phyloP scores from a whole-genome alignment of 2,797 vertebrate genomes.

The Rhinoraja longicauda region DNA sequence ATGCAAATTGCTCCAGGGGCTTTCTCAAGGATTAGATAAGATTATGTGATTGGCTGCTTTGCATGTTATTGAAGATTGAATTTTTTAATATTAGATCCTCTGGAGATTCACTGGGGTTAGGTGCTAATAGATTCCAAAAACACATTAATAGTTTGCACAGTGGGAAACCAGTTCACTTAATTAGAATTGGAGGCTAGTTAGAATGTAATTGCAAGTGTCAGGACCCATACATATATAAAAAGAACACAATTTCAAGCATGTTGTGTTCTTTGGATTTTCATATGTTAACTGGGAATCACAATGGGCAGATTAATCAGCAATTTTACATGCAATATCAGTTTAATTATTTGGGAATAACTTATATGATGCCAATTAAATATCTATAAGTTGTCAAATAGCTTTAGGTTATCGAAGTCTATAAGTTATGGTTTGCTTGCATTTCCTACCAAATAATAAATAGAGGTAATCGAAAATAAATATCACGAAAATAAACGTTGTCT shows the following conservation, averaged over 20 bases:
- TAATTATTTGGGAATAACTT: not conserved
- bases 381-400: not conserved
- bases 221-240: not conserved
- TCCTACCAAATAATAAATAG: not conserved
- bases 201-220: not conserved
- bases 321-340: not conserved
- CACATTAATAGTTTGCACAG: not conserved
- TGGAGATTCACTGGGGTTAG: slow-evolving; percentile 4
- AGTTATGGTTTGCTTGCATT: not conserved
- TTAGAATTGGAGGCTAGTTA: not conserved
- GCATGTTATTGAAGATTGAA: not conserved
- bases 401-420: too few species aligned
- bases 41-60: slow-evolving; percentile 16
- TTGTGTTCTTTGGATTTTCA: not conserved
- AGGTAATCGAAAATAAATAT: not conserved
- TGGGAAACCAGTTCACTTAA: not conserved
- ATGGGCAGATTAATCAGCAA: not conserved
- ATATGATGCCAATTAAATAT: not conserved
- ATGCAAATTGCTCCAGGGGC: slow-evolving; percentile 33
- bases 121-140: not conserved
- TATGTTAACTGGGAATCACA: not conserved
- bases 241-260: not conserved
- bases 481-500: not conserved
- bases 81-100: not conserved
- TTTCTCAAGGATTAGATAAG: slow-evolving; percentile 21